Conservation (phyloP, 2,888 invertebrate species). For the Amorpha juglandis region DNA sequence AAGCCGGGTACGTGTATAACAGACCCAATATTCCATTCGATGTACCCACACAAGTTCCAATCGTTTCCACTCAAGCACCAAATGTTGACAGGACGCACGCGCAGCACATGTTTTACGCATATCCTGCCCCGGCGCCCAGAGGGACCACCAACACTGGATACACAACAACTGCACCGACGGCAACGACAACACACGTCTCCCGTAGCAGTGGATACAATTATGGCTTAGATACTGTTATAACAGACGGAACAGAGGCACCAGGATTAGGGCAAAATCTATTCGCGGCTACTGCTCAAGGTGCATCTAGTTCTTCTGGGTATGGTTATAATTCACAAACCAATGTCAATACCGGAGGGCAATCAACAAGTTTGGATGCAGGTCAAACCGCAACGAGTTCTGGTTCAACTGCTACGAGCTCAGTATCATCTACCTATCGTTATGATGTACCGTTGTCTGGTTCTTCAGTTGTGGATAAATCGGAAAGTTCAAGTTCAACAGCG, state of each 20-base stretch:
- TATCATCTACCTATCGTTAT: conserved; percentile 37
- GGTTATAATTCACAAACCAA: background rate
- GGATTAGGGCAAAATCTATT: conserved; percentile 1
- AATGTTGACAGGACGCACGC: conserved; percentile 69
- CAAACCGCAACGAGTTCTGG: conserved; percentile 30
- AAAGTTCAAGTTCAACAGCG: conserved; percentile 16
- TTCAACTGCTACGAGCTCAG: conserved; percentile 30
- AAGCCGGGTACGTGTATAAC: conserved; percentile 76
- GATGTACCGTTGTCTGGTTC: conserved; percentile 28
- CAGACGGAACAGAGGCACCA: conserved; percentile 31
- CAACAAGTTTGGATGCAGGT: conserved; percentile 24
- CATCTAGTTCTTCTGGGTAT: conserved; percentile 12
- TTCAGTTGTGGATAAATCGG: background rate
- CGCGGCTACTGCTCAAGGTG: background rate
- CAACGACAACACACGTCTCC: conserved; percentile 30
- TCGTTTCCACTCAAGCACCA: conserved; percentile 64
- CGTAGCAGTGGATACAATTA: conserved; percentile 51
- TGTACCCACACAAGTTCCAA: conserved; percentile 59
- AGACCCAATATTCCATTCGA: conserved; percentile 72
- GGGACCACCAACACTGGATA: conserved; percentile 50
- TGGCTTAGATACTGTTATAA: conserved; percentile 37
- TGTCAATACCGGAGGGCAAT: background rate
- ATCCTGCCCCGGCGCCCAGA: conserved; percentile 61
- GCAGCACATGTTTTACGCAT: conserved; percentile 77
- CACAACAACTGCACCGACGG: conserved; percentile 38